Evolutionary conservation across 2,888 invertebrate species (phyloP), one percentile per base, ranked within the genome.

Genomic region (Ophion ventricosus): DNA sequence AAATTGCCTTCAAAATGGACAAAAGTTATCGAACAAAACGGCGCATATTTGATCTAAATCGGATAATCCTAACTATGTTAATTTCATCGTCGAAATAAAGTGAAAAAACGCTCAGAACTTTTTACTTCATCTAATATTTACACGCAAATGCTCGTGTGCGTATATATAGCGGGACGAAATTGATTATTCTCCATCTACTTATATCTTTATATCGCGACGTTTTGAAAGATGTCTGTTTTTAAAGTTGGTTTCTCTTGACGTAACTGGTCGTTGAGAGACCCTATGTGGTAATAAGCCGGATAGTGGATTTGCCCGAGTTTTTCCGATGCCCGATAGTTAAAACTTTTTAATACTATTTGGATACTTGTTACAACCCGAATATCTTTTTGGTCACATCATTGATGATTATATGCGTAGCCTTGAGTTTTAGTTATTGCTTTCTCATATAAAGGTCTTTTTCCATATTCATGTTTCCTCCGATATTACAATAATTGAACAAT

Each of bases 301-400:
- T 56, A n/a, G 66, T 70, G 23, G 66, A n/a, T 23, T 23, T 74
- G 66, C 26, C 80, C 75, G 72, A 80, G 72, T 80, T 83, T 80
- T 61, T 67, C 79, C 61, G 20, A 63, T 82, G 23, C 73, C 64
- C 5, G 54, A 43, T 29, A 35, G 70, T 70, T 20, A 57, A 56
- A 11, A 74, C 23, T 49, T 25, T 29, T 43, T 57, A 54, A 82
- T 63, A 63, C 56, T 59, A n/a, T 63, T 79, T 69, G 69, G 59
- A 72, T 64, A 72, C 75, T 76, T 80, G 76, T 83, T 80, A 25
- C 54, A 61, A 72, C 74, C 84, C 69, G 82, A 64, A 84, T 84
- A 80, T 81, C 75, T 63, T 75, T 20, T 75, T 20, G 67, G 35
- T 57, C 66, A 59, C 76, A 63, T 56, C 14, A 17, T 11, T 11